Evolutionary conservation across 2,797 vertebrate genomes (phyloP), one percentile per base, ranked within the genome.

Genomic region (Alcedo quadribrachys): DNA sequence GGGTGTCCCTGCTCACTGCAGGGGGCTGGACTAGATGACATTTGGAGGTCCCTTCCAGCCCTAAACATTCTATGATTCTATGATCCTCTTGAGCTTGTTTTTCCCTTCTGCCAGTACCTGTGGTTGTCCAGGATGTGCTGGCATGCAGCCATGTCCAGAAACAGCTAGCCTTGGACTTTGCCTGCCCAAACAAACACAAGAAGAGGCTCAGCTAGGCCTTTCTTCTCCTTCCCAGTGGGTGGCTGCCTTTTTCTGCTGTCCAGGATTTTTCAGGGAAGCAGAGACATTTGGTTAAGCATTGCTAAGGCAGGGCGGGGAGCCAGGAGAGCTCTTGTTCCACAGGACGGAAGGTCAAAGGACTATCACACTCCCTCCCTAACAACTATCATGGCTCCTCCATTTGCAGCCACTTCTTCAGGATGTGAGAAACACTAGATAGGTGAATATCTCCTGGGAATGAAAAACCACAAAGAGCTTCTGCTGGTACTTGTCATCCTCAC

Each of bases 81-180:
- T 37, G 37, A 37, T 37, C 13, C 37, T 37, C 37, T 37, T 37
- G 37, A 12, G 16, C 15, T 35, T 77, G 53, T 77, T 74, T 77
- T 68, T 45, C 15, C 50, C 48, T 76, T 37, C 33, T 74, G 7
- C 13, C 11, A 6, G 12, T 45, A 77, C 46, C 65, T 62, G 43
- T 30, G 45, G 9, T 54, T 70, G 37, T 95, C 62, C 2, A 5
- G 75, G 87, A 62, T 71, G 24, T 58, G 28, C 54, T 74, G 84
- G 21, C 40, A 74, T 81, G 60, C 53, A 76, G 17, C 15, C 85
- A 35, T 1, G 1, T 28, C 25, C 8, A 2, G 78, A 54, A 81
- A 81, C 50, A 63, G 33, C 62, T 54, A 74, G 54, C 87, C 93
- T 95, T 94, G 94, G 87, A 90, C 73, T 93, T 89, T 18, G 83